Evolutionary conservation across 2,113 vertebrate genomes (phyloP).

Genomic region (Dicaeum eximium): DNA sequence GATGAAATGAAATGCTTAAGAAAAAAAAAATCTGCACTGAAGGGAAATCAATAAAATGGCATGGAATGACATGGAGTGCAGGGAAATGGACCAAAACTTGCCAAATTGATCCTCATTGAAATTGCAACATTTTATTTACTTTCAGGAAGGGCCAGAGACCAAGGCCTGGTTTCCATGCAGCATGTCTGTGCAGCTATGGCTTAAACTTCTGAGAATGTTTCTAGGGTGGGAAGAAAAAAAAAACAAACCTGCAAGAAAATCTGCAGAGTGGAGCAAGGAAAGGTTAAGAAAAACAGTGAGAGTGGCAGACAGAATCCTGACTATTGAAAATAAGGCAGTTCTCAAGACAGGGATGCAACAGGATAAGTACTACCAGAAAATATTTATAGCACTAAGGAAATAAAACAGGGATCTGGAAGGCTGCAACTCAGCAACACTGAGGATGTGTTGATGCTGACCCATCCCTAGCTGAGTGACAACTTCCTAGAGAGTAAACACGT

Average conservation of each 20-base stretch:
- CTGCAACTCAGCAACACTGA: background rate
- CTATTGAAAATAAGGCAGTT: background rate
- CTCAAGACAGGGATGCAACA: background rate
- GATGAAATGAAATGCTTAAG: background rate
- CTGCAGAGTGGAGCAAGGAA: background rate
- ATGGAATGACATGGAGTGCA: background rate
- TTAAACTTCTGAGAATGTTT: background rate
- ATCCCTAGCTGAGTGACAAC: background rate
- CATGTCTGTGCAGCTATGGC: background rate
- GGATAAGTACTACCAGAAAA: background rate
- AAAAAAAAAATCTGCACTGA: fast-evolving
- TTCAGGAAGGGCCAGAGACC: background rate
- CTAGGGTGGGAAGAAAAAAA: background rate
- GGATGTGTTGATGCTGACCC: background rate
- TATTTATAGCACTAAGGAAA: background rate
- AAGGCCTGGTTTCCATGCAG: background rate
- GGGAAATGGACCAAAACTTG: background rate
- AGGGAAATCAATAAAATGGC: background rate
- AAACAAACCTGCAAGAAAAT: background rate
- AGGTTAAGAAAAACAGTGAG: background rate
- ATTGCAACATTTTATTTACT: background rate
- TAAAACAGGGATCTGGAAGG: background rate
- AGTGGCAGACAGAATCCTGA: background rate
- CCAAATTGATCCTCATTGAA: background rate
- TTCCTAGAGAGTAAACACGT: background rate